Conservation (phyloP, 2,888 invertebrate genomes). For the Ectemnius cavifrons region DNA sequence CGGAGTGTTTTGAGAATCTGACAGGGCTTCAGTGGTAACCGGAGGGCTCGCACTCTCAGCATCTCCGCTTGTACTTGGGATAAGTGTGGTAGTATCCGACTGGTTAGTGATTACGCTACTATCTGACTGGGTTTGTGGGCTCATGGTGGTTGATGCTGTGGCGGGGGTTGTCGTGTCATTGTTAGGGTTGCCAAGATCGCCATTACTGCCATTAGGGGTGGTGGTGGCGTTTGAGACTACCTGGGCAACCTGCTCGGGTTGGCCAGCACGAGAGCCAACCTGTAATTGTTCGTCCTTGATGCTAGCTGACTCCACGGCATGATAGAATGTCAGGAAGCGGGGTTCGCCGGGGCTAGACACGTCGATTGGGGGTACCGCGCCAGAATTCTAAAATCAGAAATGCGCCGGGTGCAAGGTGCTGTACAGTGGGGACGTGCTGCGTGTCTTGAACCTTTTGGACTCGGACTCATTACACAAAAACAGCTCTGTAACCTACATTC, state of each 20-base stretch:
- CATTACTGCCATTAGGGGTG: slow-evolving; percentile 55
- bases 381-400: slow-evolving; percentile 74
- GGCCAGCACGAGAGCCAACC: slow-evolving; percentile 55
- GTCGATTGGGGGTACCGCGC: slow-evolving; percentile 64
- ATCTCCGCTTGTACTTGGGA: slow-evolving; percentile 48
- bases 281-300: slow-evolving; percentile 70
- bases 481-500: neutral
- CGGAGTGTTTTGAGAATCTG: neutral
- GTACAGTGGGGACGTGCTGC: slow-evolving; percentile 41
- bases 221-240: slow-evolving; percentile 65
- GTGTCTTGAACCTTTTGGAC: neutral
- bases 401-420: slow-evolving; percentile 62
- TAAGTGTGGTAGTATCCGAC: slow-evolving; percentile 53
- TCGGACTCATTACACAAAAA: neutral
- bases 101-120: slow-evolving; percentile 48
- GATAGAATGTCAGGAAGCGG: slow-evolving; percentile 73
- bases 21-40: slow-evolving; percentile 15
- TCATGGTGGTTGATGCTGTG: slow-evolving; percentile 53
- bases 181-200: slow-evolving; percentile 75
- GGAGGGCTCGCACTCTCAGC: slow-evolving; percentile 41
- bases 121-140: slow-evolving; percentile 62
- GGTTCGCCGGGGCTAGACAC: slow-evolving; percentile 73
- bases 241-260: slow-evolving; percentile 70
- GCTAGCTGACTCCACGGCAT: slow-evolving; percentile 73
- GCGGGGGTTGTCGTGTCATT: slow-evolving; percentile 73